These are phyloP conservation scores for Phrynocephalus forsythii DNA, from an alignment of 2,797 vertebrate species.

Conservation along the genomic window DNA sequence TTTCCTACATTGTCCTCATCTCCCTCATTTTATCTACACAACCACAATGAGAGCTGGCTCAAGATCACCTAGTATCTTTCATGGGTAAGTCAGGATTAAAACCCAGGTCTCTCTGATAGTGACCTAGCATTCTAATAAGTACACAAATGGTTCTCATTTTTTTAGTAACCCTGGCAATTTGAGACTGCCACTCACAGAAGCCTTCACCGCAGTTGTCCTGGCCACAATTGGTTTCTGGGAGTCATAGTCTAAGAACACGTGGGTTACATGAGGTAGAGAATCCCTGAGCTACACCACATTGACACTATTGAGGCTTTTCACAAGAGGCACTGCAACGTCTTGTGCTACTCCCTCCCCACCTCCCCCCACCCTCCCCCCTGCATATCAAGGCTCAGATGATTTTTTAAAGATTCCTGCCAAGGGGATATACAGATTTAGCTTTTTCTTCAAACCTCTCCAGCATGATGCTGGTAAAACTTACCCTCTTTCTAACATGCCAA, in stretches of 20 bases:
- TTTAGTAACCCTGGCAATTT: background rate
- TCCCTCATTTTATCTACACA: background rate
- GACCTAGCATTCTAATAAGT: too few species aligned
- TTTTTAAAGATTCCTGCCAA: constrained; percentile 29
- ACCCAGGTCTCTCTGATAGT: too few species aligned
- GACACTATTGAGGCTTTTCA: background rate
- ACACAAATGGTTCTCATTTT: background rate
- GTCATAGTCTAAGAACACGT: too few species aligned
- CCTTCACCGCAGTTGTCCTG: too few species aligned
- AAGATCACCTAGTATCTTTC: background rate
- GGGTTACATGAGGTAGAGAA: too few species aligned
- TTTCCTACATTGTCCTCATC: background rate
- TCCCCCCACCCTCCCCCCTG: background rate
- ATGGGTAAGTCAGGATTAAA: background rate
- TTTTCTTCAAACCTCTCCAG: constrained; percentile 21
- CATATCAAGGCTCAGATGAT: background rate
- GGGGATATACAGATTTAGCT: constrained; percentile 16
- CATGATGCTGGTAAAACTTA: background rate
- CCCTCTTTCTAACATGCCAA: background rate
- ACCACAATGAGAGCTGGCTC: background rate
- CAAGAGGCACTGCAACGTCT: background rate
- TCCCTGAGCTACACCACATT: background rate
- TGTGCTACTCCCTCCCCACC: background rate
- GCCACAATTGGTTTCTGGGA: too few species aligned
- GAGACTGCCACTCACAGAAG: too few species aligned